Conservation (phyloP, 2,888 invertebrate genomes). For the Brachypterus glaber region DNA sequence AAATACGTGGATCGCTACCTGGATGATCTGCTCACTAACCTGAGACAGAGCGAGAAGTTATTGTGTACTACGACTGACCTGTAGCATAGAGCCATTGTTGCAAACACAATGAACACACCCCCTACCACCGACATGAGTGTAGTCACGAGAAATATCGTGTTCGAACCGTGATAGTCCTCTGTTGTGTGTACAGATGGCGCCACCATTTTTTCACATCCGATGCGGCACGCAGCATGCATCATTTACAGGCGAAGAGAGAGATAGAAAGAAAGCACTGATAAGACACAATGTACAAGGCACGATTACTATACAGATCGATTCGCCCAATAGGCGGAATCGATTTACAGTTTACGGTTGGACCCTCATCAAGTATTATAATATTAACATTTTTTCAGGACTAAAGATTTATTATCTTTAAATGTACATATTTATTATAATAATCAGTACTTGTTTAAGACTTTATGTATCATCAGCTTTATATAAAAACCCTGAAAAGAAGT, state of each 20-base stretch:
- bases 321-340: no score
- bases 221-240: slow-evolving; percentile 44
- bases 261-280: slow-evolving; percentile 48
- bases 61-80: slow-evolving; percentile 98
- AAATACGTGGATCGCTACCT: slow-evolving; percentile 50
- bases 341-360: no score
- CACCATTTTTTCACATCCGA: no score
- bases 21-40: slow-evolving; percentile 87
- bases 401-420: no score
- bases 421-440: no score
- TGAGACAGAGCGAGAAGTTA: slow-evolving; percentile 97
- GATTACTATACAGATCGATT: no score
- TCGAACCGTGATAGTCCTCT: slow-evolving; percentile 96
- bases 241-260: slow-evolving; percentile 48
- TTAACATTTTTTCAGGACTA: no score
- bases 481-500: no score
- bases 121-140: slow-evolving; percentile 98
- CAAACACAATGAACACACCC: slow-evolving; percentile 98
- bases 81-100: slow-evolving; percentile 98
- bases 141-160: slow-evolving; percentile 95
- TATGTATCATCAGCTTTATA: no score
- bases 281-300: slow-evolving; percentile 34
- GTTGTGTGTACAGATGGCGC: slow-evolving; percentile 39
- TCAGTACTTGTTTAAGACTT: no score
- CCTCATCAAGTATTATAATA: no score